Percentiles rank a stretch among this genome's conserved stretches.
phyloP scores from a whole-genome alignment of 1,140 invertebrate genomes.

The Zaprionus vittiger region DNA sequence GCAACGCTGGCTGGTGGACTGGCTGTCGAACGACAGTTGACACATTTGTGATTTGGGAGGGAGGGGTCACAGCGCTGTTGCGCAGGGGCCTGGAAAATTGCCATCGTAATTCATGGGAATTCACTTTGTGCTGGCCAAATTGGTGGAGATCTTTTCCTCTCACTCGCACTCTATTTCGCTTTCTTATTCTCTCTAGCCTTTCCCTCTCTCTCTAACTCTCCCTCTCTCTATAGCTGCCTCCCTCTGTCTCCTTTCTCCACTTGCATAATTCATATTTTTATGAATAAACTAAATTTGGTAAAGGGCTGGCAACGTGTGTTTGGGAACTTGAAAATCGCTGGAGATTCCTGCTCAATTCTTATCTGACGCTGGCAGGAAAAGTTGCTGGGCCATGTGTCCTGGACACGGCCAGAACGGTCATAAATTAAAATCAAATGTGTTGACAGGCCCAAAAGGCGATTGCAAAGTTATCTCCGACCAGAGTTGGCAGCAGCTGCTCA shows the following conservation, averaged over 20 bases:
- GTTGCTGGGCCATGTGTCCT: conserved; percentile 46
- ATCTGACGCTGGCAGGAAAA: conserved; percentile 32
- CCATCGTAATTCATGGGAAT: not conserved
- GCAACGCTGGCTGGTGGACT: conserved; percentile 11
- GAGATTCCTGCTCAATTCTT: conserved; percentile 15
- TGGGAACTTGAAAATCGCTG: not conserved
- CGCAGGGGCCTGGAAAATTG: not conserved
- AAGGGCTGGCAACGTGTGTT: not conserved
- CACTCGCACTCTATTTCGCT: not conserved
- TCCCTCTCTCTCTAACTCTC: not conserved
- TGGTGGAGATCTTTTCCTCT: not conserved
- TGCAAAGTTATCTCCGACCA: conserved; percentile 63
- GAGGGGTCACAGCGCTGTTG: not conserved
- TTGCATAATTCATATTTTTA: not conserved
- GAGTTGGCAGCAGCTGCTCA: conserved; percentile 40
- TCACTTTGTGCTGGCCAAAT: not conserved
- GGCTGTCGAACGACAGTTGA: conserved; percentile 56
- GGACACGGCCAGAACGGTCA: conserved; percentile 61
- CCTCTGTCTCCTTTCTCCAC: not conserved
- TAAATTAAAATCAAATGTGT: conserved; percentile 74
- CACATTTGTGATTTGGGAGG: conserved; percentile 44
- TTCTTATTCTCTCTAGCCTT: not conserved
- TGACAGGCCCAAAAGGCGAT: conserved; percentile 64
- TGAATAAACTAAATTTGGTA: conserved; percentile 1
- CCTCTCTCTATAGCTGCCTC: not conserved